These are phyloP conservation scores for Sinelater perroti DNA, from an alignment of 2,888 invertebrate species.

Conservation along the genomic window DNA sequence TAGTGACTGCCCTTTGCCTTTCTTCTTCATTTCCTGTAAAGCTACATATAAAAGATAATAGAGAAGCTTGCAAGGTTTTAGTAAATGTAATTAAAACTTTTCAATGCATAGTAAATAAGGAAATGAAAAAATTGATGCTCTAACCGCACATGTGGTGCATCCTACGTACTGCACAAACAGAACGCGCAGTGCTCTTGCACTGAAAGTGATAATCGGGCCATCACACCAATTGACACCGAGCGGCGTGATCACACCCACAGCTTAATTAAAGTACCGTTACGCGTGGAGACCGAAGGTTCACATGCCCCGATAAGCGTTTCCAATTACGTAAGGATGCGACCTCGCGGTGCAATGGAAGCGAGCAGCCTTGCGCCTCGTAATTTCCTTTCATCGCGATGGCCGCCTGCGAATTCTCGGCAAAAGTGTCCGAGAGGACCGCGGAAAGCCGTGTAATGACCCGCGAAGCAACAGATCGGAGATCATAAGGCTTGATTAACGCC, in stretches of 20 bases:
- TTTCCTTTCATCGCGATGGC: conserved; percentile 21
- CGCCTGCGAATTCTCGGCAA: conserved; percentile 10
- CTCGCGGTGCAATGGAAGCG: conserved; percentile 12
- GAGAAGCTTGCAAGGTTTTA: too few relatives aligned
- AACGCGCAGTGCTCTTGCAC: too few relatives aligned
- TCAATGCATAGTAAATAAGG: too few relatives aligned
- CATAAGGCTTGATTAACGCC: conserved; percentile 22
- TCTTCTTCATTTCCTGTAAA: too few relatives aligned
- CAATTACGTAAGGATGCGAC: conserved; percentile 21
- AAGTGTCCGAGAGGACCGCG: conserved; percentile 14
- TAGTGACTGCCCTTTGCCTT: too few relatives aligned
- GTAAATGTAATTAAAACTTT: too few relatives aligned
- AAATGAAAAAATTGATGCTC: too few relatives aligned
- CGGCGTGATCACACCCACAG: not conserved
- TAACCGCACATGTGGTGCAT: too few relatives aligned
- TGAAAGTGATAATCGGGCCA: too few relatives aligned
- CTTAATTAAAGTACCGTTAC: conserved; percentile 9
- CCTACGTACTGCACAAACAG: too few relatives aligned
- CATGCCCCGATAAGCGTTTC: conserved; percentile 5
- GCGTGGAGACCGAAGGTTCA: conserved; percentile 10
- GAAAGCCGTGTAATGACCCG: conserved; percentile 21
- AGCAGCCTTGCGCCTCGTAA: conserved; percentile 21
- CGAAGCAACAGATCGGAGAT: conserved; percentile 20
- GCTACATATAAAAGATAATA: too few relatives aligned
- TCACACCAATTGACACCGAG: not conserved